Percentiles rank a stretch among this genome's conserved stretches.
phyloP scores from a whole-genome alignment of 2,113 vertebrate species.

The Rynchops niger region DNA sequence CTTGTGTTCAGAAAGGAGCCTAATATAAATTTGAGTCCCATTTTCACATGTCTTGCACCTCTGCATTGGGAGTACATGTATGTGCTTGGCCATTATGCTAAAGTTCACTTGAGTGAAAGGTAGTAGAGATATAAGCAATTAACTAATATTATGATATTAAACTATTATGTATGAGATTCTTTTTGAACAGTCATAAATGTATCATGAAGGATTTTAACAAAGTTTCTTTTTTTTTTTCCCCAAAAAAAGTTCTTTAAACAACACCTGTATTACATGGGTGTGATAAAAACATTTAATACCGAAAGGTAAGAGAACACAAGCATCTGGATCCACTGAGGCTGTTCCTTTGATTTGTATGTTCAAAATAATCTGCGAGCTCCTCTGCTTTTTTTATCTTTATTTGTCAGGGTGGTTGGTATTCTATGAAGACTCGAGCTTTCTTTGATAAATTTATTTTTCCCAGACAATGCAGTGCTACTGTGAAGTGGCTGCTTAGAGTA shows the following conservation, averaged over 20 bases:
- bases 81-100: background rate
- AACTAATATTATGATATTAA: background rate
- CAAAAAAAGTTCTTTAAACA: background rate
- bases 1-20: background rate
- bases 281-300: background rate
- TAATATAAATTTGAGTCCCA: background rate
- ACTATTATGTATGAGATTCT: background rate
- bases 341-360: background rate
- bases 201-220: background rate
- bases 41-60: background rate
- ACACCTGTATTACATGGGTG: background rate
- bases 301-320: background rate
- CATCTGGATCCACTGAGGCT: rapidly evolving
- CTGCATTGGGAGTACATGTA: background rate
- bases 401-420: background rate
- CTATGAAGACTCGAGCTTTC: background rate
- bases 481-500: background rate
- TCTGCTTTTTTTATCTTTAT: background rate
- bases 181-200: background rate
- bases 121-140: background rate
- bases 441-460: background rate
- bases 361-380: background rate
- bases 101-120: background rate
- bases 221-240: background rate
- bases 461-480: background rate